Base-by-base conservation (phyloP, 2,888 invertebrate species). In the Synanthedon myopaeformis region DNA sequence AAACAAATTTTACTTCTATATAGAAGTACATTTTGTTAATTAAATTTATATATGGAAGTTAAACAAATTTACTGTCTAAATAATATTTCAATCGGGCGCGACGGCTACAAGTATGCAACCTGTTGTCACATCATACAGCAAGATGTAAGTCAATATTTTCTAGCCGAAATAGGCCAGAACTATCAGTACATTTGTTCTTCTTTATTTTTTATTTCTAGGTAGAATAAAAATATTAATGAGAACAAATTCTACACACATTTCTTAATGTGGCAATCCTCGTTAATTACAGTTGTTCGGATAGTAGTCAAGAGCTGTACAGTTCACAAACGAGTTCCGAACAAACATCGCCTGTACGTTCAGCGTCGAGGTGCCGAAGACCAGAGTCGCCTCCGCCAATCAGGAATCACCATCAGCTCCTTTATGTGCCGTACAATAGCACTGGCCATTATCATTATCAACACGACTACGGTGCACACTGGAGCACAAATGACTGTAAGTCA, bases 351-450 rank as follows among this genome's bases (percentile, higher is more conserved):
- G 80, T 84, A 14, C 76, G 82, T 0, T 66, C 75, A 1, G 71
- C 72, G 1, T 57, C 76, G 0, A 76, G 84, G 0, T 78, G 82
- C 62, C 75, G 89, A 2, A 80, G 92, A 17, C 92, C 92, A 0
- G 91, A 92, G 71, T 92, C 92, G 0, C 92, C 93, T 5, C 92
- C 93, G 0, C 92, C 93, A 0, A 89, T 92, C 56, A 84, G 91
- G 42, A 90, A 87, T 60, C 91, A 91, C 67, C 92, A 92, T 59
- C 92, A 92, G 70, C 90, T 92, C 1, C 89, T 92, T 76, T 89
- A 92, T 59, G 91, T 93, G 63, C 92, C 92, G 0, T 92, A 92
- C 67, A 91, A 89, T 66, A 80, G 72, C 1, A 81, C 83, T 55
- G 80, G 82, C 54, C 79, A 83, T 56, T 79, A 84, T 61, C 82